These are phyloP conservation scores for Vulpes ferrilata DNA, from an alignment of 2,113 vertebrate genomes.

Conservation along the genomic window DNA sequence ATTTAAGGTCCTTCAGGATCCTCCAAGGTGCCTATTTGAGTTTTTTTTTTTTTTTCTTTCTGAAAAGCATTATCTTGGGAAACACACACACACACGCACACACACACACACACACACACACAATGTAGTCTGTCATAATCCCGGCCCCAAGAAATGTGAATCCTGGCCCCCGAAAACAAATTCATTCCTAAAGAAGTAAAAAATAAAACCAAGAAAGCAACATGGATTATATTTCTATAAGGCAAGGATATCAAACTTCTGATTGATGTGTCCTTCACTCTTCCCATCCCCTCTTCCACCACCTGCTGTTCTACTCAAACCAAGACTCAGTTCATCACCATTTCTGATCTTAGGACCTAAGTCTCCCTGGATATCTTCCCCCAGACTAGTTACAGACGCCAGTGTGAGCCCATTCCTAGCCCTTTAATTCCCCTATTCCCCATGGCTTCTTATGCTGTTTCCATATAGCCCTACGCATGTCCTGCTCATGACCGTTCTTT, in stretches of 20 bases:
- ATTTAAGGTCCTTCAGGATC: slow-evolving; percentile 47
- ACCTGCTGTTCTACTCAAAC: neutral
- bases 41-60: slow-evolving; percentile 60
- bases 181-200: slow-evolving; percentile 35
- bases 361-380: too few relatives aligned
- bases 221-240: neutral
- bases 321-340: neutral
- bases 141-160: neutral
- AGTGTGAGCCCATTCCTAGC: neutral
- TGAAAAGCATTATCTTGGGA: slow-evolving; percentile 46
- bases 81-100: too few relatives aligned
- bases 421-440: neutral
- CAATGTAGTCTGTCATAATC: neutral
- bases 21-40: slow-evolving; percentile 47
- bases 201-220: neutral
- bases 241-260: neutral
- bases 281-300: neutral
- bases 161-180: neutral
- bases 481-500: neutral
- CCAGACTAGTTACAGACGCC: too few relatives aligned
- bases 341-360: neutral
- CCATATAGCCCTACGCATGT: neutral
- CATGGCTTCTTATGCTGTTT: neutral
- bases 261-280: neutral
- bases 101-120: too few relatives aligned